Percentiles rank a stretch among this genome's conserved stretches.
phyloP scores from a whole-genome alignment of 37 sponge, comb jelly and placozoan genomes.

The Cladorhizidae sp. region DNA sequence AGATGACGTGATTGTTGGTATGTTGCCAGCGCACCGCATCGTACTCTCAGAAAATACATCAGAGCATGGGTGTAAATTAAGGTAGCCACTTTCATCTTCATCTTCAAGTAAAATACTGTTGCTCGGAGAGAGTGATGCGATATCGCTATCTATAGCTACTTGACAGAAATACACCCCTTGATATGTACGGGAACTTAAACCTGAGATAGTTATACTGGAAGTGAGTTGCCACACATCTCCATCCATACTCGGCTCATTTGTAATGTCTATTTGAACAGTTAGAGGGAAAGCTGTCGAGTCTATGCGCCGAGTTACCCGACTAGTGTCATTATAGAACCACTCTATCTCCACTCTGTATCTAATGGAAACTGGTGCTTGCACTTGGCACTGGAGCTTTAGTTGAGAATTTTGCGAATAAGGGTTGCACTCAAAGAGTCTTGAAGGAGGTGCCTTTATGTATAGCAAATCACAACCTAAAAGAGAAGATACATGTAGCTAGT shows the following conservation, averaged over 20 bases:
- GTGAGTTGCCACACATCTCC: no score
- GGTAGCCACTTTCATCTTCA: no score
- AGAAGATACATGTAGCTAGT: no score
- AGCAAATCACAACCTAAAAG: no score
- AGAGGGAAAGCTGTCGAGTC: no score
- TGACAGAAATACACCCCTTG: constrained; percentile 9
- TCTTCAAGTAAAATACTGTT: neutral
- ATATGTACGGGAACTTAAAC: neutral
- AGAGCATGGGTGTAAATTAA: neutral
- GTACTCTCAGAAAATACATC: neutral
- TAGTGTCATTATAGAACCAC: neutral
- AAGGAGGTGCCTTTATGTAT: neutral
- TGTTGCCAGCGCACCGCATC: neutral
- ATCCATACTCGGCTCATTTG: no score
- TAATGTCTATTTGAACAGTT: no score
- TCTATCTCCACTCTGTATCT: no score
- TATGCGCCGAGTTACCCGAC: neutral
- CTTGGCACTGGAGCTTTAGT: neutral
- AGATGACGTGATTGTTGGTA: neutral
- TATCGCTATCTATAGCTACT: neutral
- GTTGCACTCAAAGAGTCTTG: neutral
- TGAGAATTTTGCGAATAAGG: neutral
- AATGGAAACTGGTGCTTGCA: no score
- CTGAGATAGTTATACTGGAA: no score
- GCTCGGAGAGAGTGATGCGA: neutral